These are phyloP conservation scores for Rhingia campestris DNA, from an alignment of 2,888 invertebrate species.

Conservation along the genomic window DNA sequence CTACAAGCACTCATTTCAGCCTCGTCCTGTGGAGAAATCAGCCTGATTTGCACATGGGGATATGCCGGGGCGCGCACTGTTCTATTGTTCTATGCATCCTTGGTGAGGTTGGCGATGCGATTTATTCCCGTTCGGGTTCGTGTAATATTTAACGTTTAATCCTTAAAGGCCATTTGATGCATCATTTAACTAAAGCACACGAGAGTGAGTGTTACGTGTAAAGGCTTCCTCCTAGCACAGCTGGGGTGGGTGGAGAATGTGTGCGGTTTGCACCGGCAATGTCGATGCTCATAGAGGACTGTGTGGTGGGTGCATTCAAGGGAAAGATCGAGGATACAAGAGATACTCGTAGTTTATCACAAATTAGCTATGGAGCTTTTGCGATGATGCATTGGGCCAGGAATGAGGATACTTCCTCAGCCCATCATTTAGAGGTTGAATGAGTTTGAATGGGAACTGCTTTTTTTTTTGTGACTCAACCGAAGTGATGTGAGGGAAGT, in stretches of 20 bases:
- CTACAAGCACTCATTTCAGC: slow-evolving; percentile 60
- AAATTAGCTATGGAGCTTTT: slow-evolving; percentile 70
- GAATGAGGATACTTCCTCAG: not conserved
- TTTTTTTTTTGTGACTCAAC: not conserved
- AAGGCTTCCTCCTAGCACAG: not conserved
- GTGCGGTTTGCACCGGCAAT: slow-evolving; percentile 28
- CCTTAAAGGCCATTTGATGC: slow-evolving; percentile 73
- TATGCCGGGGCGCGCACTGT: slow-evolving; percentile 35
- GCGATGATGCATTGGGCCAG: slow-evolving; percentile 33
- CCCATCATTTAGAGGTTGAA: slow-evolving; percentile 20
- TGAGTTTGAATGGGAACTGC: not conserved
- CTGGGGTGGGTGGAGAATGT: slow-evolving; percentile 6
- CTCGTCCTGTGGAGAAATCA: slow-evolving; percentile 45
- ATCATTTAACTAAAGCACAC: slow-evolving; percentile 69
- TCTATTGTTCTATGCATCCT: slow-evolving; percentile 36
- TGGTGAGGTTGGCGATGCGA: slow-evolving; percentile 11
- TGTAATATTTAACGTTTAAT: slow-evolving; percentile 74
- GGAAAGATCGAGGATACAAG: not conserved
- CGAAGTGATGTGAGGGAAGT: not conserved
- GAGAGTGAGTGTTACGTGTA: slow-evolving; percentile 6
- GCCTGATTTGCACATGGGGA: slow-evolving; percentile 70
- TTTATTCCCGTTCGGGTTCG: slow-evolving; percentile 60
- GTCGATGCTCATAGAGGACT: not conserved
- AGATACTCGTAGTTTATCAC: slow-evolving; percentile 49
- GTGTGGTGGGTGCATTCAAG: slow-evolving; percentile 16